phyloP scores from a whole-genome alignment of 1,140 invertebrate species.

The Cydia amplana region DNA sequence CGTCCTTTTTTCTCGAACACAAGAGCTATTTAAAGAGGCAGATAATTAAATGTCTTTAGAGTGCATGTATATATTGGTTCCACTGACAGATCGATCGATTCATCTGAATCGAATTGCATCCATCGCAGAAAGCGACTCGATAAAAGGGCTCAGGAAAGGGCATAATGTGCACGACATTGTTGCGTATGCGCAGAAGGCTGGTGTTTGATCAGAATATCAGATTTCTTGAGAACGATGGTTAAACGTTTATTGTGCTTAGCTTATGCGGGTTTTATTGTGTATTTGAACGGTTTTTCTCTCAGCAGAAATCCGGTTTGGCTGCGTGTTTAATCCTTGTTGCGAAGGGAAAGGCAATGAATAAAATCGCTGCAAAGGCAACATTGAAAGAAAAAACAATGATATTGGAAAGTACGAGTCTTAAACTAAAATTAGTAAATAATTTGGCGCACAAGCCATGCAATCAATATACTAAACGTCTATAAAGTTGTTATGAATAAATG shows the following conservation, averaged over 20 bases:
- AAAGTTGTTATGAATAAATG: no score
- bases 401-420: no score
- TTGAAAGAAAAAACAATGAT: background rate
- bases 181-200: conserved; percentile 9
- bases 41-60: no score
- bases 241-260: conserved; percentile 4
- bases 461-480: no score
- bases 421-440: no score
- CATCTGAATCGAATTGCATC: background rate
- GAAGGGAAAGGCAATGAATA: background rate
- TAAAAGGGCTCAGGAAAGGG: conserved; percentile 4
- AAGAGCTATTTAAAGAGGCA: no score
- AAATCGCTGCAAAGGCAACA: background rate
- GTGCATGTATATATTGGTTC: no score
- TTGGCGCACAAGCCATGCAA: no score
- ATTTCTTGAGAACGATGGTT: conserved; percentile 2
- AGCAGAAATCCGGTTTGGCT: conserved; percentile 1
- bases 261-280: conserved; percentile 12
- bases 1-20: no score
- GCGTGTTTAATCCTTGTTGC: conserved; percentile 2
- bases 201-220: conserved; percentile 19
- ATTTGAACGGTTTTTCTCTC: conserved; percentile 11
- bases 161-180: conserved; percentile 9
- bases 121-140: conserved; percentile 1
- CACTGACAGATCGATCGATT: no score